Evolutionary conservation across 2,113 vertebrate species (phyloP), one percentile per base, ranked within the genome.

Genomic region (Elaphurus davidianus): DNA sequence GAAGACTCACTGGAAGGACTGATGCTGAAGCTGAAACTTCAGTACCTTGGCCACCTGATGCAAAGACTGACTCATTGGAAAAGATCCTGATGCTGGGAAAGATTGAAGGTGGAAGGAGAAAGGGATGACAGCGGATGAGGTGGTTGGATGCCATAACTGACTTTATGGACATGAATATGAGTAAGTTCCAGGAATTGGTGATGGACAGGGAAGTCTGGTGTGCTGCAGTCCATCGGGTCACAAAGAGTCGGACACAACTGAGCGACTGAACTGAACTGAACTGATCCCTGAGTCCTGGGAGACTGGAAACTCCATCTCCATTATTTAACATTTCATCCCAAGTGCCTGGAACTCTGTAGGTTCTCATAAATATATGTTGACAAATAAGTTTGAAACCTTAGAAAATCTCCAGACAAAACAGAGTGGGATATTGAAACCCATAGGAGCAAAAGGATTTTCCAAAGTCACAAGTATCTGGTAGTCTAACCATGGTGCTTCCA

Each of bases 331-430:
- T 40, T 43, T 88, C 59, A 95, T 78, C 21, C 16, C 19, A 1
- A 88, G 62, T 74, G 4, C 43, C 27, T 81, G 5, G 54, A 60
- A 62, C 15, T 76, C 87, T 94, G 36, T 84, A 50, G 15, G 17
- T 40, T 5, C n/a, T 94, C 40, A 74, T 64, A 85, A 82, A 64
- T 67, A 50, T 64, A 59, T 94, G 19, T 86, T 71, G 74, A 78
- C 43, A 60, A 96, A 86, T 89, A 78, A 94, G 45, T 86, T 95
- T 91, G 43, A 94, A 79, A 91, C 79, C 13, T 96, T 74, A 89
- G 30, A 95, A 79, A 96, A 45, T 71, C 40, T 76, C 17, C 52
- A 90, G 76, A 55, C 21, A 47, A 47, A 81, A 79, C 23, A 71
- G 45, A 60, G n/a, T 10, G 28, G 16, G 17, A 67, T 93, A 71